phyloP scores from a whole-genome alignment of 2,888 invertebrate species.

The Trimorus sp. region DNA sequence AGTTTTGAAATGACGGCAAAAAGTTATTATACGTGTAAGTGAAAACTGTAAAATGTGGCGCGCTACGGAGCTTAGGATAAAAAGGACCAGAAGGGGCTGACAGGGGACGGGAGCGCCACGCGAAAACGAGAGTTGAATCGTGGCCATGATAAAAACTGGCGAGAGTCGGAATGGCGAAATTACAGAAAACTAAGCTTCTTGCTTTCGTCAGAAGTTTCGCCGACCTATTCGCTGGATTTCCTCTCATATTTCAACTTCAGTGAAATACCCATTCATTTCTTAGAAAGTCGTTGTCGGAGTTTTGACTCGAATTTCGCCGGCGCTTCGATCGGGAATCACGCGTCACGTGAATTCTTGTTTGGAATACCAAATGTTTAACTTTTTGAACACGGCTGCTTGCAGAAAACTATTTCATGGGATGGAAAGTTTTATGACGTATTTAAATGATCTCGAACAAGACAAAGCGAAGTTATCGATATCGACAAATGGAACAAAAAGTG shows the following conservation, averaged over 20 bases:
- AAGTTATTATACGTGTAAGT: slow-evolving; percentile 43
- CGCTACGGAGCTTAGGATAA: slow-evolving; percentile 35
- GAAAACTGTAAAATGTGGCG: slow-evolving; percentile 45
- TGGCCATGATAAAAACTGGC: slow-evolving; percentile 58
- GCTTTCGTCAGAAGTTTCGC: slow-evolving; percentile 70
- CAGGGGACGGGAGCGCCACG: slow-evolving; percentile 14
- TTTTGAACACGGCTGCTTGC: not conserved
- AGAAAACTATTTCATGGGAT: no score
- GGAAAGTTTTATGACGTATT: no score
- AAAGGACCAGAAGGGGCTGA: slow-evolving; percentile 28
- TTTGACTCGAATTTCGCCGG: slow-evolving; percentile 51
- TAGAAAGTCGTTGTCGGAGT: slow-evolving; percentile 59
- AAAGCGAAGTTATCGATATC: no score
- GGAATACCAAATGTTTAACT: slow-evolving; percentile 28
- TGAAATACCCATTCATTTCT: slow-evolving; percentile 68
- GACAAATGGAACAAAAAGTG: no score
- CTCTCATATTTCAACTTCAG: slow-evolving; percentile 74
- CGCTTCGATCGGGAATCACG: slow-evolving; percentile 43
- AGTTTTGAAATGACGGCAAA: slow-evolving; percentile 33
- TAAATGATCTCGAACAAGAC: no score
- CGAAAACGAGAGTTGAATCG: slow-evolving; percentile 53
- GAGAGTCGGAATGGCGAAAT: slow-evolving; percentile 68
- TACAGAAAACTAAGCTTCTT: slow-evolving; percentile 69
- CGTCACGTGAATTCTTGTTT: slow-evolving; percentile 35
- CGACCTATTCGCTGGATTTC: slow-evolving; percentile 67